Percentiles rank a stretch among this genome's conserved stretches.
Evolutionary conservation across 1,140 invertebrate genomes (phyloP).

Genomic region (Caligus rogercresseyi): DNA sequence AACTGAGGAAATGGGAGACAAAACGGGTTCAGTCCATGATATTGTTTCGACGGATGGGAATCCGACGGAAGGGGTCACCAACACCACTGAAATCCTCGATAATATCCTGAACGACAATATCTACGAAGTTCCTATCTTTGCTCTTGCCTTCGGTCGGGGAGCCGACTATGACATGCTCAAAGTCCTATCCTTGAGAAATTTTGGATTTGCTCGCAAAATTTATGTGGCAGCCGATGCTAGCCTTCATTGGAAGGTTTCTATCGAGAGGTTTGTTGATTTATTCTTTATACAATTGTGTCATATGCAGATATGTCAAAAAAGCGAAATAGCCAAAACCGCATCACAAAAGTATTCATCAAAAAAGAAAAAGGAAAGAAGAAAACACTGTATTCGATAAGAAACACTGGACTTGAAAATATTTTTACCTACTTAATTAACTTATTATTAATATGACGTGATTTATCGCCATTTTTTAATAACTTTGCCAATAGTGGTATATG

Average conservation of each 20-base stretch:
- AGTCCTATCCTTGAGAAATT: slow-evolving; percentile 42
- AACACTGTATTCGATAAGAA: no score
- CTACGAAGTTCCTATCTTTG: slow-evolving; percentile 33
- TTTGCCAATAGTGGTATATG: no score
- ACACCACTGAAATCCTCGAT: slow-evolving; percentile 35
- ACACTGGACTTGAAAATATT: no score
- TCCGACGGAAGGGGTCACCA: slow-evolving; percentile 40
- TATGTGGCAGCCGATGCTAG: slow-evolving; percentile 49
- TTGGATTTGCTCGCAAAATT: slow-evolving; percentile 47
- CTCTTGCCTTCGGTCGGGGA: slow-evolving; percentile 49
- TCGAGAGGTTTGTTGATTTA: slow-evolving; percentile 15
- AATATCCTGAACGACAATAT: slow-evolving; percentile 22
- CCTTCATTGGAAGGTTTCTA: slow-evolving; percentile 37
- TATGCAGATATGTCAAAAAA: neutral
- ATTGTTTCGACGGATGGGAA: slow-evolving; percentile 52
- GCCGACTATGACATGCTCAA: slow-evolving; percentile 46
- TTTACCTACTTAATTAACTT: no score
- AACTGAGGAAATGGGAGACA: slow-evolving; percentile 14
- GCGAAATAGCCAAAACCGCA: neutral
- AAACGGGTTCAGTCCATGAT: slow-evolving; percentile 35
- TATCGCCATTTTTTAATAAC: no score
- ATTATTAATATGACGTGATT: no score
- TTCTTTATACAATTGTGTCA: neutral
- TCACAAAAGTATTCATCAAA: no score
- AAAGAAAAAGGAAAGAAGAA: neutral